These are phyloP conservation scores for Odontocolon sp. DNA, from an alignment of 2,888 invertebrate species.

Conservation along the genomic window DNA sequence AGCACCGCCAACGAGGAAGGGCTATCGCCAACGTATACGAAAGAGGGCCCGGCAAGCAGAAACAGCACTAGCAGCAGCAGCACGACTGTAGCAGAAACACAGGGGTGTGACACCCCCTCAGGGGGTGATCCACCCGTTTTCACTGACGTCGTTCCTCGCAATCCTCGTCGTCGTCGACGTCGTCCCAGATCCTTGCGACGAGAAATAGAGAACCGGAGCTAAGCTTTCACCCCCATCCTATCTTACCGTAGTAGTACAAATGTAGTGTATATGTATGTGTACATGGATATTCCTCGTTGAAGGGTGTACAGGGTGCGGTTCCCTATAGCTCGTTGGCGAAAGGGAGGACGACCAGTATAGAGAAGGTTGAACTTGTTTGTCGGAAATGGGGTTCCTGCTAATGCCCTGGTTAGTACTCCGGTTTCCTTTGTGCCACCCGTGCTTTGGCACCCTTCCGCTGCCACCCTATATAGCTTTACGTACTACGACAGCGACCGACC, in stretches of 20 bases:
- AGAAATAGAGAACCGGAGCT: conserved; percentile 23
- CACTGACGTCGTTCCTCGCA: conserved; percentile 10
- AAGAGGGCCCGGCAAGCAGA: conserved; percentile 17
- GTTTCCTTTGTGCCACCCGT: conserved; percentile 73
- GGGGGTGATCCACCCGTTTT: conserved; percentile 37
- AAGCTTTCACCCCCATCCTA: conserved; percentile 18
- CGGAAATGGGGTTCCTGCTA: conserved; percentile 76
- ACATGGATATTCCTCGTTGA: neutral
- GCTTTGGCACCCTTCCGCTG: conserved; percentile 62
- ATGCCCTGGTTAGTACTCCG: conserved; percentile 79
- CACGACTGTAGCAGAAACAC: conserved; percentile 19
- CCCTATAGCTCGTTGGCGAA: conserved; percentile 36
- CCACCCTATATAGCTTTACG: conserved; percentile 51
- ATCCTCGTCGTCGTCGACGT: conserved; percentile 21
- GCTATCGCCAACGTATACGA: conserved; percentile 18
- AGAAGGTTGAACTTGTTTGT: conserved; percentile 76
- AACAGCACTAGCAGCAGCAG: neutral
- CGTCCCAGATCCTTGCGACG: conserved; percentile 18
- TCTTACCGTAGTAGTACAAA: neutral
- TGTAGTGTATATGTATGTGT: neutral
- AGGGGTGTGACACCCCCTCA: conserved; percentile 43
- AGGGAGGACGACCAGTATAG: conserved; percentile 52
- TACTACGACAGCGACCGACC: conserved; percentile 35
- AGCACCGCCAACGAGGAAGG: too few species aligned
- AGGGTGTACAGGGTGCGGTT: conserved; percentile 40